These are phyloP conservation scores for Limnodromus scolopaceus DNA, from an alignment of 2,797 vertebrate species.

Conservation along the genomic window DNA sequence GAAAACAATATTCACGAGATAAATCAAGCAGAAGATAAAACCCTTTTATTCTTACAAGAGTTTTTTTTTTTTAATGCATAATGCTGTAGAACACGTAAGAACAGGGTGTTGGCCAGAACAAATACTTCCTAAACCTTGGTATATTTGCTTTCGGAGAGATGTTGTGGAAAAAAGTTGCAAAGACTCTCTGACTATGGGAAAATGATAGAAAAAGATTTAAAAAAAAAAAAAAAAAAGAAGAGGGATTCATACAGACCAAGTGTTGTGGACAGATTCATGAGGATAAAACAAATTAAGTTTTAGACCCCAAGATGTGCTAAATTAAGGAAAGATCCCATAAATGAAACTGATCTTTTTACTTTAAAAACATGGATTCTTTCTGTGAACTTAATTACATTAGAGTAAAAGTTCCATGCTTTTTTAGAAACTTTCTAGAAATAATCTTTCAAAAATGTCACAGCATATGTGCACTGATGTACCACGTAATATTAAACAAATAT, in stretches of 20 bases:
- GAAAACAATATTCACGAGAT: not conserved
- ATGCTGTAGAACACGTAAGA: not conserved
- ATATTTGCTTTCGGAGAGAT: rapidly evolving
- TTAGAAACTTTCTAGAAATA: not conserved
- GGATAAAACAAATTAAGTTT: not conserved
- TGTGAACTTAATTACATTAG: not conserved
- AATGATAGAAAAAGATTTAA: not conserved
- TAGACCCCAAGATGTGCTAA: not conserved
- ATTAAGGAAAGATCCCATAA: not conserved
- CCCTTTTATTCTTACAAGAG: not conserved
- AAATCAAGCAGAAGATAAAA: not conserved
- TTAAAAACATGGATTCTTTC: not conserved
- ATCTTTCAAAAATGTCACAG: not conserved
- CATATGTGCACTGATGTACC: not conserved
- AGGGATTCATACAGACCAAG: not conserved
- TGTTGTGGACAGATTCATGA: not conserved
- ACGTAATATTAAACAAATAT: not conserved
- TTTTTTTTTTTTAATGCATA: rapidly evolving
- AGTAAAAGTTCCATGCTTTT: not conserved
- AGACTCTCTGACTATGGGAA: not conserved
- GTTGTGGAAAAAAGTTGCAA: not conserved
- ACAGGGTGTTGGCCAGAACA: not conserved
- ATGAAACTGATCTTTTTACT: not conserved
- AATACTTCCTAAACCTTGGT: not conserved
- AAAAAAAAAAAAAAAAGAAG: not conserved